Percentiles rank a stretch among this genome's conserved stretches.
Evolutionary conservation across 1,140 invertebrate genomes (phyloP).

Genomic region (Pseudomyrmex concolor): DNA sequence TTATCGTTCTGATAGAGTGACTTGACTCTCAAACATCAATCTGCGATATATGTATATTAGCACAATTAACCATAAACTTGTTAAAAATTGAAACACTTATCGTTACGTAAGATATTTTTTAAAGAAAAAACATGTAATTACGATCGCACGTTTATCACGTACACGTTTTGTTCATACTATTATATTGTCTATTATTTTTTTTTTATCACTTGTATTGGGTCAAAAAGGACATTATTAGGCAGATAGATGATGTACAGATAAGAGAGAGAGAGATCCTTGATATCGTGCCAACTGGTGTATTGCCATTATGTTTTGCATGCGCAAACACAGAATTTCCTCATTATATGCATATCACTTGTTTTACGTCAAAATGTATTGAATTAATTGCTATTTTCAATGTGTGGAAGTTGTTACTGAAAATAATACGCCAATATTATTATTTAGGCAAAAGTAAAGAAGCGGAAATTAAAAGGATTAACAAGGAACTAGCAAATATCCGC

Average conservation of each 20-base stretch:
- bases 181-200: too few relatives aligned
- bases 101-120: constrained; percentile 6
- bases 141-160: too few relatives aligned
- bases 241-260: too few relatives aligned
- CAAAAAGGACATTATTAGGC: not conserved
- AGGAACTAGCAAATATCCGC: constrained; percentile 99
- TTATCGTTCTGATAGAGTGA: constrained; percentile 78
- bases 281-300: constrained; percentile 73
- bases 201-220: too few relatives aligned
- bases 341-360: not conserved
- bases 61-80: constrained; percentile 56
- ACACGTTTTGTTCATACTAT: too few relatives aligned
- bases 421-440: constrained; percentile 48
- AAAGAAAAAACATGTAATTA: not conserved
- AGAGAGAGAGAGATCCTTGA: constrained; percentile 45
- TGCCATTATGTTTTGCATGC: constrained; percentile 73
- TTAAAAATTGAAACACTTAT: constrained; percentile 15
- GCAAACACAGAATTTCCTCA: not conserved
- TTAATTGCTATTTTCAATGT: not conserved
- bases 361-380: not conserved
- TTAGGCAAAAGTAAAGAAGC: constrained; percentile 99
- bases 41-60: constrained; percentile 68
- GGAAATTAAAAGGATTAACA: constrained; percentile 99
- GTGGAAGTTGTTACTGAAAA: not conserved
- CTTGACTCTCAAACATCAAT: constrained; percentile 66